Evolutionary conservation across 2,113 vertebrate species (phyloP).

Genomic region (Nothobranchius furzeri): DNA sequence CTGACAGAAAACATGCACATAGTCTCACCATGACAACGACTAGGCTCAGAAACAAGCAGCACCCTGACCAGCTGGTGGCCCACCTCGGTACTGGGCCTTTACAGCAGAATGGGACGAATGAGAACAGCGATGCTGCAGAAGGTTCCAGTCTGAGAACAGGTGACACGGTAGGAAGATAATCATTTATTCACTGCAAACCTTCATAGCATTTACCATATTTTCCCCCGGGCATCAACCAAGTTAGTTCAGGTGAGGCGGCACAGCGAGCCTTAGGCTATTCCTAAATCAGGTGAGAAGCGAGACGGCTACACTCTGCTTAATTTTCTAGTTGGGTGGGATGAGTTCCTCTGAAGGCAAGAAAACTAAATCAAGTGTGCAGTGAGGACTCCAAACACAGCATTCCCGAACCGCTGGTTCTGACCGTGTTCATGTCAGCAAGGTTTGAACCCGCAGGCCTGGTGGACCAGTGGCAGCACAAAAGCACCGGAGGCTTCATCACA

Average conservation of each 20-base stretch:
- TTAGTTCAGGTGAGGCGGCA: constrained; percentile 49
- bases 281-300: constrained; percentile 35
- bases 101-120: neutral
- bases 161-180: constrained; percentile 12
- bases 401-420: constrained; percentile 34
- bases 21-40: too few species aligned
- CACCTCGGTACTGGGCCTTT: neutral
- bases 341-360: constrained; percentile 41
- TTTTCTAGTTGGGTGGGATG: constrained; percentile 59
- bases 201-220: constrained; percentile 43
- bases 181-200: constrained; percentile 42
- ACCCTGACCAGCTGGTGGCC: too few species aligned
- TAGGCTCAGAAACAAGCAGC: too few species aligned
- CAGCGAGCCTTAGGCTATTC: constrained; percentile 33
- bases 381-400: constrained; percentile 41
- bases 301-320: constrained; percentile 48
- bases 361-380: constrained; percentile 49
- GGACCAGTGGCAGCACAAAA: neutral
- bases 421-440: neutral
- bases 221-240: constrained; percentile 22
- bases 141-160: neutral
- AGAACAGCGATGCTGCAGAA: neutral
- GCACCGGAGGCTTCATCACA: neutral
- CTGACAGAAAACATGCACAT: too few species aligned
- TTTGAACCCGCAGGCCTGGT: constrained; percentile 13